phyloP scores from a whole-genome alignment of 2,888 invertebrate species.

The Agriotes lineatus region DNA sequence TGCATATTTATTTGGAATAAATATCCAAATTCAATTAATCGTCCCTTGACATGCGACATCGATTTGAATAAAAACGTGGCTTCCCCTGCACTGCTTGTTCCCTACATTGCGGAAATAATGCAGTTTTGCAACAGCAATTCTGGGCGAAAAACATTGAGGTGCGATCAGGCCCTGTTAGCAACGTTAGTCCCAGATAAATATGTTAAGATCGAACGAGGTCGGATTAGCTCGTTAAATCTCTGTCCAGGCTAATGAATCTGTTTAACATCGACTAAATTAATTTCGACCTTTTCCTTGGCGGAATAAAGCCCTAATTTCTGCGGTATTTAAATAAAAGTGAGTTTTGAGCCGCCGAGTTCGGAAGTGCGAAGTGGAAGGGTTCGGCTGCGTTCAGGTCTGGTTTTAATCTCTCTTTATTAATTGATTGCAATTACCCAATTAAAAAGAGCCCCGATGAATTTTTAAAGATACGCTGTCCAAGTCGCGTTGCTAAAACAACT shows the following conservation, averaged over 20 bases:
- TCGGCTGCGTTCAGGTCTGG: too few relatives aligned
- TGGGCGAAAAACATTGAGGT: too few relatives aligned
- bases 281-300: conserved; percentile 1
- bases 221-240: conserved; percentile 27
- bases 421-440: too few relatives aligned
- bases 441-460: too few relatives aligned
- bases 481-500: too few relatives aligned
- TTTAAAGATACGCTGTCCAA: too few relatives aligned
- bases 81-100: conserved; percentile 42
- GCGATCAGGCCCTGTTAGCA: not conserved
- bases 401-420: too few relatives aligned
- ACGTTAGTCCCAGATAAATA: not conserved
- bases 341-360: not conserved
- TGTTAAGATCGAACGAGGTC: conserved; percentile 26
- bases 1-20: conserved; percentile 41
- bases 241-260: conserved; percentile 28
- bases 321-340: not conserved
- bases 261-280: conserved; percentile 27
- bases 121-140: not conserved
- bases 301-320: conserved; percentile 2
- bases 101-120: conserved; percentile 11
- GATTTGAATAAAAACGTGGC: conserved; percentile 50
- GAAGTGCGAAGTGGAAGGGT: too few relatives aligned
- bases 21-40: conserved; percentile 56
- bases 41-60: conserved; percentile 55